phyloP scores from a whole-genome alignment of 1,140 invertebrate genomes.

The Lordiphosa stackelbergi region DNA sequence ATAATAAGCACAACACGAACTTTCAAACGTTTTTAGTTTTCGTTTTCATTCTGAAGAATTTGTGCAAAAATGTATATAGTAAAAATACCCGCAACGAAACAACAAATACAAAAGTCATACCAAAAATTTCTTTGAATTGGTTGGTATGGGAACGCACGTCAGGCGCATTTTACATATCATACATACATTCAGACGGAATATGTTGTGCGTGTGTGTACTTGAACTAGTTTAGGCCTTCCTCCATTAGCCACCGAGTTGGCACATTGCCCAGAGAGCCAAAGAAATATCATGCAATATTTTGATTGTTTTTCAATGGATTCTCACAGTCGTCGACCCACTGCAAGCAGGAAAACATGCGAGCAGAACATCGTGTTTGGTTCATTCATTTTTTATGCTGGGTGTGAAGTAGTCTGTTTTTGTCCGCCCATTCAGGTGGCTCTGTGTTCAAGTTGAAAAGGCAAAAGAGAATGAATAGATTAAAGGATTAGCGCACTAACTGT shows the following conservation, averaged over 20 bases:
- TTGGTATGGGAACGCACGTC: neutral
- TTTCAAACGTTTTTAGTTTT: constrained; percentile 21
- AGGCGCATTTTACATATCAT: no score
- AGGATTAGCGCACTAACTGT: no score
- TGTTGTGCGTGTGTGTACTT: constrained; percentile 40
- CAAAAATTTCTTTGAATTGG: constrained; percentile 19
- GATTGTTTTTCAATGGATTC: no score
- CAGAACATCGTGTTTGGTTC: no score
- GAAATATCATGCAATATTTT: neutral
- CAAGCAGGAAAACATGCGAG: no score
- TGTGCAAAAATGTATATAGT: constrained; percentile 39
- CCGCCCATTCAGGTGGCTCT: no score
- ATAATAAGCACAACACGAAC: no score
- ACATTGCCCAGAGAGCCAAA: constrained; percentile 38
- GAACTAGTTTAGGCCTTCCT: constrained; percentile 56
- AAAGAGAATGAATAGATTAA: no score
- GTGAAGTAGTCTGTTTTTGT: no score
- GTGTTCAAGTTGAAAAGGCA: no score
- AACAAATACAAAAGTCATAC: constrained; percentile 8
- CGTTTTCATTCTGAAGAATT: constrained; percentile 24
- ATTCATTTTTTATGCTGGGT: no score
- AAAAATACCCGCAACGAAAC: constrained; percentile 26
- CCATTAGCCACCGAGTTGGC: constrained; percentile 47
- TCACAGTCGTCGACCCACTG: no score
- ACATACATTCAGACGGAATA: constrained; percentile 8